Conservation (phyloP, 2,797 vertebrate species). For the Leptatherina wallacei region DNA sequence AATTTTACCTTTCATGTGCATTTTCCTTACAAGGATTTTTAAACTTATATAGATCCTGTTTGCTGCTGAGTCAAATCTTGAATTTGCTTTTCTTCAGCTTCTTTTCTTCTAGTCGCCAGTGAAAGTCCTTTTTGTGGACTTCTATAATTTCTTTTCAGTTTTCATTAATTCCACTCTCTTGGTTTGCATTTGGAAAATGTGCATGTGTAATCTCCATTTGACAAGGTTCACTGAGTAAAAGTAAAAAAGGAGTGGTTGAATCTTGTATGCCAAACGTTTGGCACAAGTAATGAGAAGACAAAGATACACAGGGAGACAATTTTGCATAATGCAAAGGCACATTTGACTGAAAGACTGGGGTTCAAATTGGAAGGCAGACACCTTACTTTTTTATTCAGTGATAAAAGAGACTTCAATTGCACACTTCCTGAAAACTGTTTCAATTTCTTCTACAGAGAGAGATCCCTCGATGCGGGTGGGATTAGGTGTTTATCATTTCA, state of each 20-base stretch:
- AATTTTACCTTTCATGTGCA: constrained; percentile 38
- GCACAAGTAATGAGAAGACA: not conserved
- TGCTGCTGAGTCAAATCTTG: constrained; percentile 13
- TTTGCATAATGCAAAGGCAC: constrained; percentile 13
- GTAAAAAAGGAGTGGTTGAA: constrained; percentile 17
- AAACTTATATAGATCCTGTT: not conserved
- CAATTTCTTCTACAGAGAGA: not conserved
- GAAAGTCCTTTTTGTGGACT: not conserved
- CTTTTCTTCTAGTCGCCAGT: not conserved
- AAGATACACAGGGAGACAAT: not conserved
- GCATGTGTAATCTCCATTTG: constrained; percentile 3
- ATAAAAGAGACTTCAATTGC: constrained; percentile 56
- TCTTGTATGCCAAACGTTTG: constrained; percentile 10
- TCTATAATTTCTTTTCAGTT: not conserved
- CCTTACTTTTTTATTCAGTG: constrained; percentile 43
- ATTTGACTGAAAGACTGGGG: constrained; percentile 16
- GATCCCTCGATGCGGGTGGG: not conserved
- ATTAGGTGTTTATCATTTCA: not conserved
- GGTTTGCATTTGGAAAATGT: constrained; percentile 13
- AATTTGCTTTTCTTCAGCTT: not conserved
- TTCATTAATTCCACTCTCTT: not conserved
- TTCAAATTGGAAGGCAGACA: constrained; percentile 31
- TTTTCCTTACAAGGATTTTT: constrained; percentile 20
- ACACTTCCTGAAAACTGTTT: constrained; percentile 58
- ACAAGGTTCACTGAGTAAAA: constrained; percentile 7